These are phyloP conservation scores for Lysiphlebus fabarum DNA, from an alignment of 1,140 invertebrate genomes.

Conservation along the genomic window DNA sequence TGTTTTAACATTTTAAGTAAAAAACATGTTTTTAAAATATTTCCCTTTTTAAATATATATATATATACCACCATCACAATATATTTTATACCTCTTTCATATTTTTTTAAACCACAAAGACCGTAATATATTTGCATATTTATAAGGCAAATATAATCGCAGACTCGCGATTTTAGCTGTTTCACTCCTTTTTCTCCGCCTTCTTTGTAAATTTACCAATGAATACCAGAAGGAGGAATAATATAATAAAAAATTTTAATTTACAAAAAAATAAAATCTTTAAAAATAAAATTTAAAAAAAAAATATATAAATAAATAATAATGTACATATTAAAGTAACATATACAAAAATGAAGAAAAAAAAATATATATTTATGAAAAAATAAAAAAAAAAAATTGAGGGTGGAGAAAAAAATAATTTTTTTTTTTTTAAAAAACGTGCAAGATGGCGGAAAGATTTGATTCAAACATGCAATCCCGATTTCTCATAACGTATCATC, in stretches of 20 bases:
- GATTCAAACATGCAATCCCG: constrained; percentile 54
- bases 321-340: constrained; percentile 9
- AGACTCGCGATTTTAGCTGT: constrained; percentile 50
- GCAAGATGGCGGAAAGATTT: constrained; percentile 55
- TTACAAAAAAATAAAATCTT: background rate
- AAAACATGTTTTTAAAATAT: constrained; percentile 23
- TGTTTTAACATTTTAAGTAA: constrained; percentile 42
- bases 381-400: constrained; percentile 17
- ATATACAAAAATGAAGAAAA: background rate
- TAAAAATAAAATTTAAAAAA: constrained; percentile 2
- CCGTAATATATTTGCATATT: constrained; percentile 53
- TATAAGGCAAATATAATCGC: constrained; percentile 56
- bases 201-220: constrained; percentile 1
- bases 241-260: background rate
- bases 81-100: constrained; percentile 20
- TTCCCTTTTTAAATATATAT: constrained; percentile 14
- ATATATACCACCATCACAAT: too few relatives aligned
- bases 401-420: constrained; percentile 42
- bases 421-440: too few relatives aligned
- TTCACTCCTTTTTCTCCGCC: constrained; percentile 30
- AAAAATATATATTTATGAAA: constrained; percentile 11
- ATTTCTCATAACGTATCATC: constrained; percentile 51
- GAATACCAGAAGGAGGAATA: constrained; percentile 6
- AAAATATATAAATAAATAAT: constrained; percentile 4
- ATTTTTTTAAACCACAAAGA: constrained; percentile 13